These are phyloP conservation scores for Melospiza georgiana DNA, from an alignment of 2,113 vertebrate genomes.

Conservation along the genomic window DNA sequence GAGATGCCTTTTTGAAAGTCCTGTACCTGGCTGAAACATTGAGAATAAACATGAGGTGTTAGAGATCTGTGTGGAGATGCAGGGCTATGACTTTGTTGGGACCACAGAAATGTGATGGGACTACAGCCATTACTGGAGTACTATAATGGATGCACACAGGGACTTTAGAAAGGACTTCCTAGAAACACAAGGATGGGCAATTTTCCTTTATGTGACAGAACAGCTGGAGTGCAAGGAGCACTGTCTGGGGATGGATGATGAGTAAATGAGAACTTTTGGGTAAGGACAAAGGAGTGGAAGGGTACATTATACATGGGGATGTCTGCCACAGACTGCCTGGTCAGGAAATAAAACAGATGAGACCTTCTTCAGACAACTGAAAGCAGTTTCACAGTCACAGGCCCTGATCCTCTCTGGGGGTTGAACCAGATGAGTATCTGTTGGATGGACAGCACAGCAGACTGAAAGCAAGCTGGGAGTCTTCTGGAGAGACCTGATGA, in stretches of 20 bases:
- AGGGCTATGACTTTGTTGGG: not conserved
- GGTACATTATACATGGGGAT: not conserved
- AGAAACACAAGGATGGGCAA: not conserved
- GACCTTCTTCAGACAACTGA: not conserved
- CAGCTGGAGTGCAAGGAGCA: not conserved
- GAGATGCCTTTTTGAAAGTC: not conserved
- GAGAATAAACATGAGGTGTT: not conserved
- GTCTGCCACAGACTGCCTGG: not conserved
- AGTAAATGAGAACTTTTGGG: not conserved
- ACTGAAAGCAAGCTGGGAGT: fast-evolving
- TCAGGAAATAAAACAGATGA: not conserved
- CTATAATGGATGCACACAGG: not conserved
- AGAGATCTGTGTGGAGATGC: not conserved
- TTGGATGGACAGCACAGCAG: not conserved
- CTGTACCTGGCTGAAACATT: not conserved
- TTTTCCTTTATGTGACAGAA: not conserved
- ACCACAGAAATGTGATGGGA: not conserved
- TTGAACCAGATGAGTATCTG: not conserved
- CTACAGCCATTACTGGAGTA: not conserved
- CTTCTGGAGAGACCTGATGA: not conserved
- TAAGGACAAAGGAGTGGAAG: not conserved
- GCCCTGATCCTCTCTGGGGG: not conserved
- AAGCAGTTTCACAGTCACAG: not conserved
- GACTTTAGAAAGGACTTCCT: not conserved
- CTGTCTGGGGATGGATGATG: not conserved